These are phyloP conservation scores for Branchinecta lynchi DNA, from an alignment of 1,140 invertebrate genomes.

Conservation along the genomic window DNA sequence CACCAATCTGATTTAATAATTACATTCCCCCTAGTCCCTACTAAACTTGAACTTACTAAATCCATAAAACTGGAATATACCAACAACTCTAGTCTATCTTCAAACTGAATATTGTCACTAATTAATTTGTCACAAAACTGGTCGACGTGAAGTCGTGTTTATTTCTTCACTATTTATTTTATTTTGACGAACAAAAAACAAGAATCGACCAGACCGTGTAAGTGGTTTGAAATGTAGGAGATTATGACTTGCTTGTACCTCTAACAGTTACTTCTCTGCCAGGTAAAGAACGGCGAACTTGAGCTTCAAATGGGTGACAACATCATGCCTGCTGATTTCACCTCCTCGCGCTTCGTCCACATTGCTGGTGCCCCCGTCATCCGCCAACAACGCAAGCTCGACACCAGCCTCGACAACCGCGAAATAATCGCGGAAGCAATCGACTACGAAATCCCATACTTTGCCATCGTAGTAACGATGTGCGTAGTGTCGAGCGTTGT, in stretches of 20 bases:
- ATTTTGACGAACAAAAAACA: too few species aligned
- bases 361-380: conserved; percentile 32
- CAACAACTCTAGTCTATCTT: too few species aligned
- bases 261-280: conserved; percentile 19
- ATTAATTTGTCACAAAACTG: too few species aligned
- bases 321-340: conserved; percentile 40
- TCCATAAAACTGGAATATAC: too few species aligned
- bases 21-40: too few species aligned
- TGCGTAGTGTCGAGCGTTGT: conserved; percentile 51
- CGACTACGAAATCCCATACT: conserved; percentile 46
- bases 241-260: conserved; percentile 8
- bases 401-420: conserved; percentile 44
- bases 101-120: too few species aligned
- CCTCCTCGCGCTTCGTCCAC: conserved; percentile 42
- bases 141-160: too few species aligned
- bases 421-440: conserved; percentile 47
- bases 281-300: conserved; percentile 42
- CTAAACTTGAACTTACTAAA: too few species aligned
- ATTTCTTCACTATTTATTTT: too few species aligned
- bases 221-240: too few species aligned
- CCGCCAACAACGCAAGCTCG: conserved; percentile 31
- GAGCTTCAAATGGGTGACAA: conserved; percentile 26
- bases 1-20: too few species aligned
- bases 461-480: conserved; percentile 49
- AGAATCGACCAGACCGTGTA: too few species aligned